Evolutionary conservation across 1,140 invertebrate genomes (phyloP).

Genomic region (Drosophila mojavensis): DNA sequence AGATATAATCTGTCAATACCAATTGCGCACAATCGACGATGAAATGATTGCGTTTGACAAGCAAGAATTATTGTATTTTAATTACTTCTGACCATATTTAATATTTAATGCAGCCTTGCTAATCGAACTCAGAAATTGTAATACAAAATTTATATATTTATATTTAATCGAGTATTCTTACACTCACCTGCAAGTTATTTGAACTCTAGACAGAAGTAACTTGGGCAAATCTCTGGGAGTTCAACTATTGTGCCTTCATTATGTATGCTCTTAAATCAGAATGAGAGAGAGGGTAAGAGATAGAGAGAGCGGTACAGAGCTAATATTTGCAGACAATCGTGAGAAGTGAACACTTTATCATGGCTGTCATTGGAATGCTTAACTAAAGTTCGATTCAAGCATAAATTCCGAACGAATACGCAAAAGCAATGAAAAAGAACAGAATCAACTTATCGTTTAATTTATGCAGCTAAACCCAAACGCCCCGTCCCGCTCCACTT

Average conservation of each 20-base stretch:
- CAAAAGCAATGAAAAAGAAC: slow-evolving; percentile 8
- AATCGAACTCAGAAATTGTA: no score
- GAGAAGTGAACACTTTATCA: slow-evolving; percentile 30
- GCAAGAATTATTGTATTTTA: no score
- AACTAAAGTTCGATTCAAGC: slow-evolving; percentile 28
- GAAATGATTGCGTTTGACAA: no score
- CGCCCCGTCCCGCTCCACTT: not conserved
- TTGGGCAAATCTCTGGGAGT: no score
- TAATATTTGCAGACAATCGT: slow-evolving; percentile 34
- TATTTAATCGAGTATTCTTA: no score
- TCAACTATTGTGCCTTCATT: not conserved
- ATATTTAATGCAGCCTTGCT: no score
- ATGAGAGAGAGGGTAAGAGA: not conserved
- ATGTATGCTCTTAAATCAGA: not conserved
- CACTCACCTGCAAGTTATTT: no score
- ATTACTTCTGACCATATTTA: no score
- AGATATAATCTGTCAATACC: no score
- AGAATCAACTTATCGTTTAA: slow-evolving; percentile 30
- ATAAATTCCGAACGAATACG: slow-evolving; percentile 3
- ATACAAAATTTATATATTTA: no score
- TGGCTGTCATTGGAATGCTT: slow-evolving; percentile 40
- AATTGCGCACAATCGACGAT: no score
- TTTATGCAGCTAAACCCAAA: slow-evolving; percentile 29
- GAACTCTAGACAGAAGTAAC: no score
- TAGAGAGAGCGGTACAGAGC: not conserved